These are phyloP conservation scores for Daubentonia madagascariensis DNA, from an alignment of 2,113 vertebrate species.

Conservation along the genomic window DNA sequence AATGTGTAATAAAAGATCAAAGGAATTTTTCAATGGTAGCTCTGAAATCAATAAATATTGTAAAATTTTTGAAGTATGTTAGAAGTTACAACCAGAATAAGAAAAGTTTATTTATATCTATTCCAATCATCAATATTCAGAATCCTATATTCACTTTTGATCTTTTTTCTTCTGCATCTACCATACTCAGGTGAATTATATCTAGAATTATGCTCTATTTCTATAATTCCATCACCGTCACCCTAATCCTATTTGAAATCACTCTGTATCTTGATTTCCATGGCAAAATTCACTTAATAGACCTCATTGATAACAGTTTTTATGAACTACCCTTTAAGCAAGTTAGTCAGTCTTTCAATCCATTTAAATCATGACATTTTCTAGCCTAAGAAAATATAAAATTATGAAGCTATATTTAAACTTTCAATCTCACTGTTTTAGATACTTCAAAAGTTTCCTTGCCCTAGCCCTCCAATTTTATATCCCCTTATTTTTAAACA, in stretches of 20 bases:
- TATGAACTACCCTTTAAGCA: background rate
- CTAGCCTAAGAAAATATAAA: background rate
- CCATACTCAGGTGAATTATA: background rate
- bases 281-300: background rate
- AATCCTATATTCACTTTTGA: background rate
- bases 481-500: background rate
- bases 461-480: background rate
- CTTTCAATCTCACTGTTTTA: background rate
- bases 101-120: background rate
- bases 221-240: background rate
- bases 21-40: background rate
- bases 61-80: background rate
- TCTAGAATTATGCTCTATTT: background rate
- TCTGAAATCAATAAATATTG: background rate
- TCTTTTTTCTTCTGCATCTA: background rate
- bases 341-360: background rate
- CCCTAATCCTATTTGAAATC: background rate
- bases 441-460: background rate
- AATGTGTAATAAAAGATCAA: slow-evolving; percentile 15
- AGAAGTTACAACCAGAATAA: background rate
- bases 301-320: background rate
- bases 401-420: background rate
- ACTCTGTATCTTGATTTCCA: background rate
- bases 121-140: background rate
- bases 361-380: background rate